Evolutionary conservation across 2,888 invertebrate genomes (phyloP), one percentile per base, ranked within the genome.

Genomic region (Drosophila nr. medialis): DNA sequence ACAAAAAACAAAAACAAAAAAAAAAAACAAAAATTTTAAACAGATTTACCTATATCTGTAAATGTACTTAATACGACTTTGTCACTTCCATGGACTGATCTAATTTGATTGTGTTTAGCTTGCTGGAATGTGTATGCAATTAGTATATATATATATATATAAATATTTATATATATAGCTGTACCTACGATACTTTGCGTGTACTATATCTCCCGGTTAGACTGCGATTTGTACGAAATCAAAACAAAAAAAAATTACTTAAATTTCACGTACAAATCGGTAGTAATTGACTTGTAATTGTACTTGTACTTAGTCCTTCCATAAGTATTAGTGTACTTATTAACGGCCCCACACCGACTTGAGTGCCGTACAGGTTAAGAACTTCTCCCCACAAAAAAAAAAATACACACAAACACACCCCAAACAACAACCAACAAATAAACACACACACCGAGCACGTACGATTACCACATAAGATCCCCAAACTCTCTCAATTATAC

Each of bases 81-180:
- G 63, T 72, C 72, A 36, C 51, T 49, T 62, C 66, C 48, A 65
- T 69, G 65, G 81, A 78, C 81, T 77, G 81, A 77, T 72, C 64
- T 77, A 65, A 78, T 72, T 60, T 55, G 56, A 66, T 55, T 77
- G 58, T 75, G 75, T 78, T 79, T 66, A 75, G 74, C 71, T 81
- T 81, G 74, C 30, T 87, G 85, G 89, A 86, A 86, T 86, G 90
- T 85, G 85, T 77, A 76, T 86, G 90, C 88, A 67, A 71, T 69
- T 78, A 76, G 68, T 59, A 53, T 69, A 62, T 62, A 70, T 73
- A 60, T 55, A 15, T 42, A 66, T 53, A 13, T 40, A 53, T 48
- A 36, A 36, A 29, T 55, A 65, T 58, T 34, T 59, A 53, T 58
- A 36, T 45, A n/a, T 32, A 67, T 66, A 77, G 59, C 56, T 73